Base-by-base conservation (phyloP, 1,140 invertebrate species). In the Megalopta genalis region DNA sequence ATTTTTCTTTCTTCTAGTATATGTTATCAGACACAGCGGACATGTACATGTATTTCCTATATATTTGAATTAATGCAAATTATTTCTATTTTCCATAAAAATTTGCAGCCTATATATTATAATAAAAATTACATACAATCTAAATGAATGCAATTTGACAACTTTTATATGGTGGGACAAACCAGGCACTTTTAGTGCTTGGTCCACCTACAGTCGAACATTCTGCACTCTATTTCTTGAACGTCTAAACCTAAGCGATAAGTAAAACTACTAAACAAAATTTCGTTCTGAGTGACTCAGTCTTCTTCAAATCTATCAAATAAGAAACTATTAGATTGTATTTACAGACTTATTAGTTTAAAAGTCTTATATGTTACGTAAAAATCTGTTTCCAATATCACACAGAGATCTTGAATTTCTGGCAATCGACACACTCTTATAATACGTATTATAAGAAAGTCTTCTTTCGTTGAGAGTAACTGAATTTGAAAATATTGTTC, bases 201-300 rank as follows among this genome's bases (percentile, higher is more conserved):
- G 2, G 7, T 5, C 14, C 49, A 52, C 0, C 6, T 52, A 52
- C 16, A 52, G 18, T 16, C 49, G 49, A 18, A 18, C 16, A 52
- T 7, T 52, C 9, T 10, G n/a, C 9, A n/a, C 7, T 39, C 2
- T 7, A 62, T 42, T 70, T 32, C 14, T 69, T 57, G 59, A 54
- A 21, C 25, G 21, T 32, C 32, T 64, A 71, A 67, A 25, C 46
- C 32, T 32, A 72, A 7, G 12, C 0, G 1, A 9, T 46, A 46
- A 23, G 54, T 14, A 14, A 77, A 68, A 12, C 25, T 65, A 14
- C 21, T 1, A 27, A 14, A 77, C 46, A 42, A 49, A 77, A 78
- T 64, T 72, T 68, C 49, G 27, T 83, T 71, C 66, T 46, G 16
- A 69, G 7, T 14, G 25, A 39, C 70, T 77, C 75, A 77, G 75